phyloP scores from a whole-genome alignment of 2,888 invertebrate species.

The Andrena chrysosceles region DNA sequence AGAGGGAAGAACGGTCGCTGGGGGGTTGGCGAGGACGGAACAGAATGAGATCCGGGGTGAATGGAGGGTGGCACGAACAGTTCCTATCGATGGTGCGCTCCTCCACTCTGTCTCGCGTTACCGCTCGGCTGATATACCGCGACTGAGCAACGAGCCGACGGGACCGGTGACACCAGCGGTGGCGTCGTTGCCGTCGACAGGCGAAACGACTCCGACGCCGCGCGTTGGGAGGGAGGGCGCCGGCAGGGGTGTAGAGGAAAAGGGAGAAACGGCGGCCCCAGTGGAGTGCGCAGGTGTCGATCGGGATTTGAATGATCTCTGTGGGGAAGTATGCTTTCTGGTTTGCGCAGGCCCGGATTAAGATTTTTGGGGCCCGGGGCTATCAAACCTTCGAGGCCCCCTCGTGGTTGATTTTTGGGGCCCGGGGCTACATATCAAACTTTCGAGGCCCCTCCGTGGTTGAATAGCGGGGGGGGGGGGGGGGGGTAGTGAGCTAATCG shows the following conservation, averaged over 20 bases:
- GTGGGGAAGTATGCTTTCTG: too few species aligned
- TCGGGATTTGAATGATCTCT: too few species aligned
- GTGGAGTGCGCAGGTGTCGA: not conserved
- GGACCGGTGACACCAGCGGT: slow-evolving; percentile 17
- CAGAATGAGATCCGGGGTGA: slow-evolving; percentile 24
- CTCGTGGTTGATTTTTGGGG: too few species aligned
- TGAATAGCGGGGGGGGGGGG: too few species aligned
- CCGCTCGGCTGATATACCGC: slow-evolving; percentile 65
- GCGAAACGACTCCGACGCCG: slow-evolving; percentile 6
- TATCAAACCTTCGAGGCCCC: too few species aligned
- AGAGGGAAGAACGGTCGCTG: not conserved
- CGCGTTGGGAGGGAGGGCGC: not conserved
- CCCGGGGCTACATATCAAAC: too few species aligned
- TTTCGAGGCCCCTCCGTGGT: too few species aligned
- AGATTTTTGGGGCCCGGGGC: too few species aligned
- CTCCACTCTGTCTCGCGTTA: slow-evolving; percentile 36
- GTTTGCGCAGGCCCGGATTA: too few species aligned
- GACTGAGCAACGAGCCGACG: slow-evolving; percentile 56
- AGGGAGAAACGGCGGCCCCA: not conserved
- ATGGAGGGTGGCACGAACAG: slow-evolving; percentile 35
- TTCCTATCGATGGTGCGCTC: slow-evolving; percentile 16
- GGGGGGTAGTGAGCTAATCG: too few species aligned
- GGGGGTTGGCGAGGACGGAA: slow-evolving; percentile 21
- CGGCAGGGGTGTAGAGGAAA: slow-evolving; percentile 24
- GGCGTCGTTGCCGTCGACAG: slow-evolving; percentile 30